Base-by-base conservation (phyloP, 64 coral and sea anemone species). In the Platygyra sinensis region DNA sequence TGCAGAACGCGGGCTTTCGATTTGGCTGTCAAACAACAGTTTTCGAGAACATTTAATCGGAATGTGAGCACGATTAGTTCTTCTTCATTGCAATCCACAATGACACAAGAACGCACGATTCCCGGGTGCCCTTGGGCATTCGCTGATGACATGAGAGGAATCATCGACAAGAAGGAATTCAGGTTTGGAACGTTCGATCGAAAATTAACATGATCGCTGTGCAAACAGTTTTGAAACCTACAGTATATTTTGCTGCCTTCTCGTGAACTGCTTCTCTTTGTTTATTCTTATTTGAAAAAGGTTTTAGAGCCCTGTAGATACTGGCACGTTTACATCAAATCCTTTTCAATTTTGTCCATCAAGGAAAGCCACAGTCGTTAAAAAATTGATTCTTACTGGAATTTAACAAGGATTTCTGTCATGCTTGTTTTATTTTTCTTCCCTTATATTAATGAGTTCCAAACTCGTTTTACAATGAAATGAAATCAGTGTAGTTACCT, bases 51-150 rank as follows among this genome's bases (percentile, higher is more conserved):
- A 7, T 67, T 84, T 36, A 30, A 27, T 67, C 36, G 24, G 25
- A 46, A 67, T 84, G 61, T 84, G 80, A 82, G 30, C 60, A 5
- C 25, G 5, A 1, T n/a, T 42, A 30, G 10, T 32, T 17, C 9
- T 83, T 15, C 32, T 69, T 22, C 20, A 9, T 83, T 38, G 17
- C 2, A 69, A 28, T 51, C 42, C 6, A 69, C 17, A 3, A 96
- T 96, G 91, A 73, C 82, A 76, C 78, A 96, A 83, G 95, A 94
- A 52, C 89, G 96, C 29, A 69, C 94, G 52, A 88, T 99, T 62
- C 97, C 97, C 29, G 97, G 97, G 67, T 96, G 97, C 20, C 97
- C 97, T 25, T 99, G 97, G 97, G 79, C 88, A 14, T 99, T 99
- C 80, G 97, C 97, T 36, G 94, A 99, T 50, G 97, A 99, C 33